These are phyloP conservation scores for Heliconius charithonia DNA, from an alignment of 2,888 invertebrate genomes.

Conservation along the genomic window DNA sequence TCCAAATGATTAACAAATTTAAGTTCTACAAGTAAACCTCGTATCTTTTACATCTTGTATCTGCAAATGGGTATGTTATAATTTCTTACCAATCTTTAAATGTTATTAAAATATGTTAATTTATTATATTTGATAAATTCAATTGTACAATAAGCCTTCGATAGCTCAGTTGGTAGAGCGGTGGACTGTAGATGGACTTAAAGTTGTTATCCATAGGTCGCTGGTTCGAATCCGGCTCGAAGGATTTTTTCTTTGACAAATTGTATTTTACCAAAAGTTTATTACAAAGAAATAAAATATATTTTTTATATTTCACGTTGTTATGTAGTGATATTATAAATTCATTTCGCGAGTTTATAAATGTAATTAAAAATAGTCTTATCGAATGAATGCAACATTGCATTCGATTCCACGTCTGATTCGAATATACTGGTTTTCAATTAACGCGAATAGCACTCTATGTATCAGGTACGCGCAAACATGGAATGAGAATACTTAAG, in stretches of 20 bases:
- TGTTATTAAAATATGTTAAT: not conserved
- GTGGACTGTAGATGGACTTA: conserved; percentile 76
- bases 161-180: conserved; percentile 85
- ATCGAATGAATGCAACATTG: conserved; percentile 17
- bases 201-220: conserved; percentile 84
- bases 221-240: conserved; percentile 88
- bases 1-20: not conserved
- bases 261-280: not conserved
- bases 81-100: not conserved
- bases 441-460: conserved; percentile 21
- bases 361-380: conserved; percentile 16
- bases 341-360: not conserved
- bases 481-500: conserved; percentile 5
- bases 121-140: not conserved
- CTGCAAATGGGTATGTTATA: not conserved
- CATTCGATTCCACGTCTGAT: not conserved
- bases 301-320: not conserved
- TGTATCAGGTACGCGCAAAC: conserved; percentile 20
- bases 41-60: not conserved
- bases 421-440: conserved; percentile 15
- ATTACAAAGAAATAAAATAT: too few species aligned
- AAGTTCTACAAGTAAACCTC: too few species aligned
- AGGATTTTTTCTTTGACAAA: conserved; percentile 65
- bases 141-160: conserved; percentile 64
- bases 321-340: not conserved